Percentiles rank a stretch among this genome's conserved stretches.
Conservation (phyloP, 2,888 invertebrate genomes). For the Clitarchus hookeri region DNA sequence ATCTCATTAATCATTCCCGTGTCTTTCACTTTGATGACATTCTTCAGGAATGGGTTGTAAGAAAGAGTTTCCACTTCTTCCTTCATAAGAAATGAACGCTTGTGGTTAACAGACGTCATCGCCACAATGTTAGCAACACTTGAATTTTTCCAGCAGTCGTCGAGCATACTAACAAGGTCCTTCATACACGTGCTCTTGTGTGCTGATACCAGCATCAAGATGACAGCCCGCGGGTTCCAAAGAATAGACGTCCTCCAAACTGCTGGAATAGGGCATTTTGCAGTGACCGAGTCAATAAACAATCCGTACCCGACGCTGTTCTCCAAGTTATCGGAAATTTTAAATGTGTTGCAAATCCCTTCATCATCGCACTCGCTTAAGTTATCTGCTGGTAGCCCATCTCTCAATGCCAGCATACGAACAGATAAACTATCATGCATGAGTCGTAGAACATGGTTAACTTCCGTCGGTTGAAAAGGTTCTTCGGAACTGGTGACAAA, state of each 20-base stretch:
- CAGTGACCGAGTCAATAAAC: background rate
- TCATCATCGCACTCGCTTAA: background rate
- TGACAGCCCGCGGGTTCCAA: background rate
- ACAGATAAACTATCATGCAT: background rate
- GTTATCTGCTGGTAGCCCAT: background rate
- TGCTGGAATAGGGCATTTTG: background rate
- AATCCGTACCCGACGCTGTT: background rate
- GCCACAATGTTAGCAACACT: background rate
- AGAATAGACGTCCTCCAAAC: background rate
- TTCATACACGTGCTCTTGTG: background rate
- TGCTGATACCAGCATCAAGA: background rate
- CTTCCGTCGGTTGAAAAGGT: background rate
- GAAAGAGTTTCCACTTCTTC: background rate
- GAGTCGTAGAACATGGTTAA: background rate
- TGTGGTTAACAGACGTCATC: background rate
- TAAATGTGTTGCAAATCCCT: background rate
- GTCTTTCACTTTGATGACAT: background rate
- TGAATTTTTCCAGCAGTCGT: background rate
- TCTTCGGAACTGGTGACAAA: background rate
- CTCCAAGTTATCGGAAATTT: background rate
- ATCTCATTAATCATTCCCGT: background rate
- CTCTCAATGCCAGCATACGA: background rate
- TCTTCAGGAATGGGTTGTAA: background rate
- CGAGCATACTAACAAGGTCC: background rate
- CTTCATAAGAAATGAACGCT: background rate